Percentiles rank a stretch among this genome's conserved stretches.
phyloP scores from a whole-genome alignment of 2,113 vertebrate genomes.

The Pterocles burchelli region DNA sequence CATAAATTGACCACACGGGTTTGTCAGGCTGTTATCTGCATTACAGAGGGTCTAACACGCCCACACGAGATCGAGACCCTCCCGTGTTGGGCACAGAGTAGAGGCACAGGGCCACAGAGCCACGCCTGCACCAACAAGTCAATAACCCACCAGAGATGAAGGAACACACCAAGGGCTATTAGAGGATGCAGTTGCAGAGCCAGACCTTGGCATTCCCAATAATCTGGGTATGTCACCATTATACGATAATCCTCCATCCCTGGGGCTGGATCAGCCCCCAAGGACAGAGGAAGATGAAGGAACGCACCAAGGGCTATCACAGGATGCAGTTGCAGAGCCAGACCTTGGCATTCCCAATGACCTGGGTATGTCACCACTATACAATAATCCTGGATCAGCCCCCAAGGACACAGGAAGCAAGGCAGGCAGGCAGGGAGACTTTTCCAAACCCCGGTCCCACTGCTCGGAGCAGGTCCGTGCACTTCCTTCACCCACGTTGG shows the following conservation, averaged over 20 bases:
- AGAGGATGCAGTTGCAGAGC: neutral
- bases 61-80: neutral
- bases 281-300: too few relatives aligned
- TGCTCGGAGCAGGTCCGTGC: neutral
- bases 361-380: too few relatives aligned
- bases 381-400: neutral
- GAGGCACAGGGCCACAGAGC: neutral
- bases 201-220: neutral
- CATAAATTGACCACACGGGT: accelerated
- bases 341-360: too few relatives aligned
- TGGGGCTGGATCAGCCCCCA: accelerated
- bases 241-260: neutral
- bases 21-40: accelerated
- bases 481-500: neutral
- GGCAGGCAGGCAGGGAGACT: neutral
- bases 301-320: too few relatives aligned
- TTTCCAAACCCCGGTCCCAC: neutral
- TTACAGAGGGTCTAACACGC: neutral
- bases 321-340: too few relatives aligned
- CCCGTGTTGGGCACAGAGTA: neutral
- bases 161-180: neutral
- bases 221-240: accelerated
- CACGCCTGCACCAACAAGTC: neutral
- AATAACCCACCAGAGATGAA: neutral
- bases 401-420: neutral